Evolutionary conservation across 2,888 invertebrate species (phyloP), one percentile per base, ranked within the genome.

Genomic region (Tetragonula carbonaria): DNA sequence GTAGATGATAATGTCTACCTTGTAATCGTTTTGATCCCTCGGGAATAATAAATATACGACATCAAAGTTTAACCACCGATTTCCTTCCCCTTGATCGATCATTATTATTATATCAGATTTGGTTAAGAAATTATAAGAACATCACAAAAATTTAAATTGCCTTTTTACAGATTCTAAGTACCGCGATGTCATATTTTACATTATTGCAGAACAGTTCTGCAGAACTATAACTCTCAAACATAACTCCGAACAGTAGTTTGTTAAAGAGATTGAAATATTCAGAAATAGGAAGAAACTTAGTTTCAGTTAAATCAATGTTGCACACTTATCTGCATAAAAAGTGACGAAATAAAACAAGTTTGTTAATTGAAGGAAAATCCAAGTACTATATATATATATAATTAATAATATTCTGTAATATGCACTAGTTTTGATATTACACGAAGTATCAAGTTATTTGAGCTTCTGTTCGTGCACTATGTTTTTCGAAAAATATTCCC

Each of bases 151-250:
- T 62, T 16, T 16, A 18, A 62, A 23, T 6, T 23, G 23, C 28
- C n/a, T 81, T 21, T 4, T 71, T 72, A 51, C 38, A 87, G 86
- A 76, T 87, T 59, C 11, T 88, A n/a, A 88, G 87, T 23, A 87
- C 87, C 16, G 76, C 83, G 0, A 62, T 71, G 28, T 85, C 87
- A 0, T 86, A 86, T 6, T 86, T 87, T 14, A 86, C 87, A 11
- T 38, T 86, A 4, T 53, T 80, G 11, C 62, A 45, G 4, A 66
- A 71, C 28, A 57, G 59, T 14, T 14, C 57, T 38, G 50, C 1
- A 28, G 28, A 28, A 57, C 11, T 55, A 50, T 14, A 4, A 2
- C 2, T 4, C 3, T 21, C 18, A 55, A 53, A 21, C 5, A 11
- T 55, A n/a, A 53, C 11, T n/a, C 11, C 2, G 11, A 5, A 13